These are phyloP conservation scores for Morone chrysops DNA, from an alignment of 2,113 vertebrate species.

Conservation along the genomic window DNA sequence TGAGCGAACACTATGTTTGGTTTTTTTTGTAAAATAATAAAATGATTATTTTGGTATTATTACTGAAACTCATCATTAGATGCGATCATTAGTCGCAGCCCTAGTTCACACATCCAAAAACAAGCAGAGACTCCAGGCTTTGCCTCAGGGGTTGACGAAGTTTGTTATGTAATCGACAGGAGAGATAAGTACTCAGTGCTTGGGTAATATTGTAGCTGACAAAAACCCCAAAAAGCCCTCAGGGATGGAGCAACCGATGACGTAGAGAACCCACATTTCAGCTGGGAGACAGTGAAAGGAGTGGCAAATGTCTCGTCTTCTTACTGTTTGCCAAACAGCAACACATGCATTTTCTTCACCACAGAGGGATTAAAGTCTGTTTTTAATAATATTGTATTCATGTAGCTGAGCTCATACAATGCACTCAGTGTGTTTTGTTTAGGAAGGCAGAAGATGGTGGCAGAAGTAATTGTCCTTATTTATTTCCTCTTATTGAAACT, in stretches of 20 bases:
- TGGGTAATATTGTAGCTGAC: not conserved
- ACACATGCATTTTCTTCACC: not conserved
- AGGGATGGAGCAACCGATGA: not conserved
- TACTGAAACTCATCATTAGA: no score
- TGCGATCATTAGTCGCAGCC: no score
- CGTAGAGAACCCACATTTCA: not conserved
- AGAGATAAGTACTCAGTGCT: not conserved
- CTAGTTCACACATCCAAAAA: fast-evolving
- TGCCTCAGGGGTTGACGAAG: not conserved
- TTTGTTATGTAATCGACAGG: not conserved
- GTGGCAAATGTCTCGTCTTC: not conserved
- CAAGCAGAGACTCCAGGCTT: not conserved
- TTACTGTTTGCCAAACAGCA: not conserved
- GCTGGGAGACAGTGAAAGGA: slow-evolving; percentile 2
- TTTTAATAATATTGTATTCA: slow-evolving; percentile 34
- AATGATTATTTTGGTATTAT: no score
- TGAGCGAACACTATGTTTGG: no score
- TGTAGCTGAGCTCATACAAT: slow-evolving; percentile 4
- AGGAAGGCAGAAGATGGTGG: not conserved
- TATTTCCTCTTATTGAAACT: slow-evolving; percentile 15
- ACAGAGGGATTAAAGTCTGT: not conserved
- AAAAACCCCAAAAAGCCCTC: not conserved
- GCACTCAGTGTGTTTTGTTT: slow-evolving; percentile 7
- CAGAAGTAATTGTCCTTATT: slow-evolving; percentile 29
- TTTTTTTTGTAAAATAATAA: no score